Base-by-base conservation (phyloP, 2,113 vertebrate species). In the Phylloscopus trochiloides region DNA sequence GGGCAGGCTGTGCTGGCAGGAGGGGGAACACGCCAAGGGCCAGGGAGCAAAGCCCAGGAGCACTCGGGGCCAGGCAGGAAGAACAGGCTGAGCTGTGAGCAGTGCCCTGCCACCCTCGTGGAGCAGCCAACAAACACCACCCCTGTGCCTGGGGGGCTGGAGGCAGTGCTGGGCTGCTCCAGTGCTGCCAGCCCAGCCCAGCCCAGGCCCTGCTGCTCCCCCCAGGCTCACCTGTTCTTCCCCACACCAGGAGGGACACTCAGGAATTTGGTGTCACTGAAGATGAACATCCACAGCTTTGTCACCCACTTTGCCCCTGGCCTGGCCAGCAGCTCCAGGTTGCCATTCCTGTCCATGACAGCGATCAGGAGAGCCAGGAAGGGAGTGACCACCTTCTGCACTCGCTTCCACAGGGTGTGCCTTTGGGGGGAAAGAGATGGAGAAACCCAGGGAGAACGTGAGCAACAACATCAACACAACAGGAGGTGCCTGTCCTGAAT, bases 221-320 rank as follows among this genome's bases (percentile, higher is more conserved):
- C 48, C 47, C 5, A 1, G 85, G n/a, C 97, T 98, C 97, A 99
- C 99, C 97, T 97, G 61, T 6, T 90, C 55, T 93, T 97, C 19
- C 82, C 51, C 88, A 94, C 94, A 7, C 94, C 14, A 0, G 97
- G 96, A 66, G 98, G 98, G 78, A 99, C 95, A 75, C 98, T 93
- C 91, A 99, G 97, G 13, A 99, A 97, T 62, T 98, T 99, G 10
- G 96, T 63, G 65, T 99, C 97, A 22, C 83, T 88, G 97, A 99
- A 99, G 95, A 99, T 98, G 73, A 99, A 98, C 91, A 99, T 98
- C 99, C 99, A 99, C 22, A 99, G 97, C 9, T 92, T 97, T 86
- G 97, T 99, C 47, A 98, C 96, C 95, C 98, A 98, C 59, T 89
- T 61, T 3, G 92, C 96, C 24, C 93, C 79, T 2, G 73, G 61